Evolutionary conservation across 2,888 invertebrate genomes (phyloP).

Genomic region (Galeopsomyia nigrocyanea): DNA sequence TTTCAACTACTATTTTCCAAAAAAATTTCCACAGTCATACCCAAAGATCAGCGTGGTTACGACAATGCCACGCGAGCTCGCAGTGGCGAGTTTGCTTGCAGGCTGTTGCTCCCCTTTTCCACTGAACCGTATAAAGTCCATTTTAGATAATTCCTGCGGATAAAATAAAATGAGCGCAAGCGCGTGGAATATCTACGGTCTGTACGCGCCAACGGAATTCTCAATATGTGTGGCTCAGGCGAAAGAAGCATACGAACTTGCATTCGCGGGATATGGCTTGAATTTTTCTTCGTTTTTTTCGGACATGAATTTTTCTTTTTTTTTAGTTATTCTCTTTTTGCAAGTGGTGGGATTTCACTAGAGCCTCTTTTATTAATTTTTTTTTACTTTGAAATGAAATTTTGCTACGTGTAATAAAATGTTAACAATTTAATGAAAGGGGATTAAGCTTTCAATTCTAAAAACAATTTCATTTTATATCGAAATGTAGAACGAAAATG

Average conservation of each 20-base stretch:
- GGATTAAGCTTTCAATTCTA: no score
- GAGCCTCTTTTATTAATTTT: not conserved
- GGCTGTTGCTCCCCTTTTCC: not conserved
- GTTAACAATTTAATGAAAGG: no score
- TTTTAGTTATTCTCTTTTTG: no score
- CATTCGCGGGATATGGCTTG: not conserved
- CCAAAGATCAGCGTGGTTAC: no score
- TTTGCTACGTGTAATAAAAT: no score
- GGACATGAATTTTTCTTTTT: no score
- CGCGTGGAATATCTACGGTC: slow-evolving; percentile 15
- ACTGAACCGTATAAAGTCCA: slow-evolving; percentile 23
- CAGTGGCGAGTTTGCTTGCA: not conserved
- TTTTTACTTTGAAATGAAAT: no score
- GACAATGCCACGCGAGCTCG: no score
- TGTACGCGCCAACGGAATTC: not conserved
- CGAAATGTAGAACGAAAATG: no score
- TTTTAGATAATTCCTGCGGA: slow-evolving; percentile 37
- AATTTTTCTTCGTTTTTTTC: not conserved
- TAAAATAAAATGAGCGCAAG: slow-evolving; percentile 34
- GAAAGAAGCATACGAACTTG: not conserved
- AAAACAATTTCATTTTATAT: no score
- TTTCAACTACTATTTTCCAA: no score
- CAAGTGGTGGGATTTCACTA: not conserved
- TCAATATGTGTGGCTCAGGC: not conserved
- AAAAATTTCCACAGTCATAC: no score